Conservation (phyloP, 2,888 invertebrate genomes). For the Papilio protenor region DNA sequence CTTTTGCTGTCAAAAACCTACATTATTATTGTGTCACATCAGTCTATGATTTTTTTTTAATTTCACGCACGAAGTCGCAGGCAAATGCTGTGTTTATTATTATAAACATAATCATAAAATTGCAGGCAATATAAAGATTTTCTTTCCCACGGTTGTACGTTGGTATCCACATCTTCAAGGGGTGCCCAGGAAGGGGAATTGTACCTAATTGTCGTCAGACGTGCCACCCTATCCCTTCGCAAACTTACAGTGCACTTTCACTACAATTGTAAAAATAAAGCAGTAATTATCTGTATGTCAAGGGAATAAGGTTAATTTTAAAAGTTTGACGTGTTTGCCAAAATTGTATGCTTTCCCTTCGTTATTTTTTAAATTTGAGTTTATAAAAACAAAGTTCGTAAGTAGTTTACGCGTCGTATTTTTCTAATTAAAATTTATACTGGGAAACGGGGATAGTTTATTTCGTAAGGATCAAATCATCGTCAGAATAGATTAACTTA, state of each 20-base stretch:
- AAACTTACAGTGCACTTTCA: slow-evolving; percentile 27
- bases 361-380: not conserved
- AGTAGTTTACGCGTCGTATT: not conserved
- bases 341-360: not conserved
- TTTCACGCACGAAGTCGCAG: no score
- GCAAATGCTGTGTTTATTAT: not conserved
- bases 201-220: slow-evolving; percentile 35
- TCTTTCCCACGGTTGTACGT: slow-evolving; percentile 22
- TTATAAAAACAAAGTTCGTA: not conserved
- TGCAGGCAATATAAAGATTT: not conserved
- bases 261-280: slow-evolving; percentile 14
- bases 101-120: not conserved
- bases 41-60: no score
- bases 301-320: slow-evolving; percentile 18
- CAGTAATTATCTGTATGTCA: slow-evolving; percentile 6
- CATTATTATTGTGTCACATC: no score
- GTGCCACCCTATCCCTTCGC: slow-evolving; percentile 16
- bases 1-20: no score
- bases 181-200: slow-evolving; percentile 31
- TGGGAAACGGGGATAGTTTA: not conserved
- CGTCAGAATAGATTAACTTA: not conserved
- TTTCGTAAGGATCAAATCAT: not conserved
- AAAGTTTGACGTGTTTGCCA: not conserved
- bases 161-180: slow-evolving; percentile 21
- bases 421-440: not conserved